Evolutionary conservation across 2,888 invertebrate genomes (phyloP), one percentile per base, ranked within the genome.

Genomic region (Pyrgus malvae): DNA sequence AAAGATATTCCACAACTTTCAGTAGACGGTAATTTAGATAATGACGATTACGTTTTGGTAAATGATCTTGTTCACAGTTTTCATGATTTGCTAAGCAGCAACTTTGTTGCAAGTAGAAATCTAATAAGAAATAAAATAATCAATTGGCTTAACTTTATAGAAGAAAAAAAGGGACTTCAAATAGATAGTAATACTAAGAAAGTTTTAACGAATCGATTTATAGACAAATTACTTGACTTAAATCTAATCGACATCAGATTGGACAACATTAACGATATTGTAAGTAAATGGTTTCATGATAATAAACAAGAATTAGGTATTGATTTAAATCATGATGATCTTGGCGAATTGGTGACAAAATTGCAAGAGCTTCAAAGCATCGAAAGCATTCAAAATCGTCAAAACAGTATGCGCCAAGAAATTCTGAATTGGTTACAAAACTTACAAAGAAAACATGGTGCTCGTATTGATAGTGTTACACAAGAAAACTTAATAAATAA

Each of bases 21-120:
- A 16, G 45, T 35, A 7, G n/a, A 40, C 9, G 9, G 46, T 63
- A 2, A 51, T 57, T 2, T 68, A 49, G 14, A 35, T 14, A 58
- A 41, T 11, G 41, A 35, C 37, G 59, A 42, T 59, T n/a, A 35
- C 35, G 14, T 17, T 8, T 37, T 44, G 44, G n/a, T 44, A 19
- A 37, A 51, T 4, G 27, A 51, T 51, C 27, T 51, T 11, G 23
- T 51, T n/a, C 19, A 8, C 9, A 51, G 12, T 37, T 29, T 51
- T n/a, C 35, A 17, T 27, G 6, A 44, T 27, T 17, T 51, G 4
- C 23, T 44, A 27, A 42, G 27, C 6, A 3, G 12, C 16, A 19
- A 37, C 4, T 12, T 8, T 7, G 41, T 23, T 7, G 9, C 9
- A 8, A 41, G 4, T 3, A 25, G 19, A 14, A n/a, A 45, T 11